These are phyloP conservation scores for Potorous gilbertii DNA, from an alignment of 2,797 vertebrate genomes.

Conservation along the genomic window DNA sequence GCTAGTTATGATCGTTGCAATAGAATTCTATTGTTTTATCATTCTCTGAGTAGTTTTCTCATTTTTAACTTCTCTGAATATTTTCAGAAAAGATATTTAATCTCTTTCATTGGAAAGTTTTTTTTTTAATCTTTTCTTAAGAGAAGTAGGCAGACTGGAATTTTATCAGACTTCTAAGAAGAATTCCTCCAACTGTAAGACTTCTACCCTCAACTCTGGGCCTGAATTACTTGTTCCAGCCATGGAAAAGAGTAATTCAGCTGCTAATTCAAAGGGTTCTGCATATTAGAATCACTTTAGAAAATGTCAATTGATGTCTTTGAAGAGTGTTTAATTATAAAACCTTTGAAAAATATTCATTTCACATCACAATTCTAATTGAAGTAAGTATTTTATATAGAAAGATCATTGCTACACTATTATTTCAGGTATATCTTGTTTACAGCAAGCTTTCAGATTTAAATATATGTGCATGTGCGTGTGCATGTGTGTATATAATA, in stretches of 20 bases:
- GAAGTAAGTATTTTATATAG: background rate
- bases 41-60: background rate
- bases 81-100: background rate
- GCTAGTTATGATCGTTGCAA: background rate
- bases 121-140: background rate
- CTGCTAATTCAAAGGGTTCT: background rate
- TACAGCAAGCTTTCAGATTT: background rate
- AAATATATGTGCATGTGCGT: background rate
- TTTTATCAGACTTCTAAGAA: background rate
- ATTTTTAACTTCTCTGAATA: background rate
- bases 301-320: background rate
- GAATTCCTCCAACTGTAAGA: background rate
- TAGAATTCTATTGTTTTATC: background rate
- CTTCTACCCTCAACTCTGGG: background rate
- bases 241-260: background rate
- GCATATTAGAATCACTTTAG: background rate
- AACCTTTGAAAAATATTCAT: background rate
- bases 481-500: no score
- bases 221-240: background rate
- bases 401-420: background rate
- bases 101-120: background rate
- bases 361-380: background rate
- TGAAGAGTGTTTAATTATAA: background rate
- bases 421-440: background rate
- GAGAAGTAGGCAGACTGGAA: background rate